Percentiles rank a stretch among this genome's conserved stretches.
These are phyloP conservation scores for Ostrea edulis DNA, from an alignment of 1,140 invertebrate species.

Conservation along the genomic window DNA sequence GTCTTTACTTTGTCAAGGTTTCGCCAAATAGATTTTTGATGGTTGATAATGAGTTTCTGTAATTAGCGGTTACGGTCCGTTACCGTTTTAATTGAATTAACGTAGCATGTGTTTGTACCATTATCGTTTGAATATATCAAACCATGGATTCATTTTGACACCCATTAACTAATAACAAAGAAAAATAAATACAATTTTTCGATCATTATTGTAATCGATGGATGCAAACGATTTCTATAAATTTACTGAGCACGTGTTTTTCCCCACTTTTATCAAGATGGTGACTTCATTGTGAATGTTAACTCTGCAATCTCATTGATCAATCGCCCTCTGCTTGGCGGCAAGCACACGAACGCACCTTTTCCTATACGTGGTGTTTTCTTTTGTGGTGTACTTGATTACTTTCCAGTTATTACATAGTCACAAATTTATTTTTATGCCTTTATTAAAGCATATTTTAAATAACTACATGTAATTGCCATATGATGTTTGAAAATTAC, in stretches of 20 bases:
- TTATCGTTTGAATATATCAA: not conserved
- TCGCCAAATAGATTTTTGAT: not conserved
- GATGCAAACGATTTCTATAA: slow-evolving; percentile 13
- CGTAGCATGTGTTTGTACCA: slow-evolving; percentile 1
- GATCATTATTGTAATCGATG: slow-evolving; percentile 22
- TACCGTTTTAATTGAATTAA: slow-evolving; percentile 1
- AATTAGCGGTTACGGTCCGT: not conserved
- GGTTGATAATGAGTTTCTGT: not conserved
- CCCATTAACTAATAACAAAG: slow-evolving; percentile 35
- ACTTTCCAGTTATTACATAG: slow-evolving; percentile 9
- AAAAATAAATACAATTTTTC: slow-evolving; percentile 35
- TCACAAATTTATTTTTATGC: not conserved
- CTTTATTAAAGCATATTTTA: slow-evolving; percentile 25
- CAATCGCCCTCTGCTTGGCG: not conserved
- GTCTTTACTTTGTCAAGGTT: not conserved
- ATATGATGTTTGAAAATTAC: slow-evolving; percentile 9
- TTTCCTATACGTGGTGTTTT: not conserved
- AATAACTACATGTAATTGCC: slow-evolving; percentile 37
- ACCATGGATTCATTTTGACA: slow-evolving; percentile 7
- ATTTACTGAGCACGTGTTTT: slow-evolving; percentile 19
- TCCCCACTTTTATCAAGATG: not conserved
- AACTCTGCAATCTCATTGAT: not conserved
- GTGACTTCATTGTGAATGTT: not conserved
- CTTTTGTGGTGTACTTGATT: slow-evolving; percentile 17
- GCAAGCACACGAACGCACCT: slow-evolving; percentile 8